Evolutionary conservation across 1,140 invertebrate species (phyloP).

Genomic region (Ridgeia piscesae): DNA sequence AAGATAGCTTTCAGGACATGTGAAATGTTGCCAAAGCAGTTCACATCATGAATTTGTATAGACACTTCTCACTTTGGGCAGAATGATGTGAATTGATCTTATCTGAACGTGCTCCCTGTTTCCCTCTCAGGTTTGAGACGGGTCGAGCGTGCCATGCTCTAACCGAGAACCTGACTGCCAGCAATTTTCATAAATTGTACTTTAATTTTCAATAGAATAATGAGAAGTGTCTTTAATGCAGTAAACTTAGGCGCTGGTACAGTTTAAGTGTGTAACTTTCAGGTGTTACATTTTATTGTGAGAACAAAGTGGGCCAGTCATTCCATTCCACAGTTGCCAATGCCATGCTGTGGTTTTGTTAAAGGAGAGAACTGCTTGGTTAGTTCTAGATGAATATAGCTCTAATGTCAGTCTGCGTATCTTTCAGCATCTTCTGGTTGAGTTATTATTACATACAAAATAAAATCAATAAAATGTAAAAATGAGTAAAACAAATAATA

Average conservation of each 20-base stretch:
- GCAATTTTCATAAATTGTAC: background rate
- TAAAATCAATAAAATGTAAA: no score
- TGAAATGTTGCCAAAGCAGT: no score
- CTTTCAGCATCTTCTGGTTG: no score
- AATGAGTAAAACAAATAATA: no score
- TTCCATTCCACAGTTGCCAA: background rate
- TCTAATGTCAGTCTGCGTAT: no score
- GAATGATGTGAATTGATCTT: constrained; percentile 1
- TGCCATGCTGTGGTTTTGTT: background rate
- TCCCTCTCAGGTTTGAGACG: background rate
- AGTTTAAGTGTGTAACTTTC: background rate
- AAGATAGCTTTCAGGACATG: no score
- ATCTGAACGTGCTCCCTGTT: background rate
- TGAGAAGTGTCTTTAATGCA: no score
- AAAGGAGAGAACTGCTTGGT: constrained; percentile 36
- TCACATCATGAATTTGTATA: no score
- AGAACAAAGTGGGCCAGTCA: background rate
- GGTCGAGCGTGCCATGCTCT: background rate
- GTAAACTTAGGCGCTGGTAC: no score
- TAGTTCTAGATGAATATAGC: constrained; percentile 75
- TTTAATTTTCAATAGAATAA: background rate
- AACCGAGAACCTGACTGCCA: background rate
- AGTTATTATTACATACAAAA: no score
- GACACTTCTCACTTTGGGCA: no score
- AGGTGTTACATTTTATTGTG: background rate